A percentile compares a stretch with the other conserved stretches of the same genome.
Evolutionary conservation across 2,797 vertebrate species (phyloP).

Genomic region (Microctenopoma stevenorrisi): DNA sequence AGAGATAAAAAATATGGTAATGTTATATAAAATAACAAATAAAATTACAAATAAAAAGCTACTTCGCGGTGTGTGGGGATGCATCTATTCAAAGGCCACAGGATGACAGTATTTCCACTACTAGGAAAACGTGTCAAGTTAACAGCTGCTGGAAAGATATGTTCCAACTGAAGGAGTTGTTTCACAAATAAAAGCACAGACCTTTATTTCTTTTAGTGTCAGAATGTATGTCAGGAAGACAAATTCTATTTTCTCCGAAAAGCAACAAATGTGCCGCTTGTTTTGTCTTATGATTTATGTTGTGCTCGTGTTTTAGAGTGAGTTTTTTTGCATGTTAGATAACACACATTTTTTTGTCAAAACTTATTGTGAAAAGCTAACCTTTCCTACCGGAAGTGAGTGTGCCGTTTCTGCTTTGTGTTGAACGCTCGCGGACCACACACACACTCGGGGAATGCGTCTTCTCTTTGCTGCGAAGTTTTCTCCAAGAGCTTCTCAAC

Average conservation of each 20-base stretch:
- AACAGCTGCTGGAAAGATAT: background rate
- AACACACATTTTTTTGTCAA: no score
- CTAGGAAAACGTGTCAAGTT: slow-evolving; percentile 27
- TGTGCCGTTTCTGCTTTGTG: background rate
- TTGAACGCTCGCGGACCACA: background rate
- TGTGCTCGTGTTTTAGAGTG: no score
- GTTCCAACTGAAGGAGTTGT: background rate
- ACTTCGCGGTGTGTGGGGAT: background rate
- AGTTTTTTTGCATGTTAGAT: no score
- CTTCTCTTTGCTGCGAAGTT: slow-evolving; percentile 61
- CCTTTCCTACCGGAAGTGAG: slow-evolving; percentile 12
- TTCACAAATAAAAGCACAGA: slow-evolving; percentile 43
- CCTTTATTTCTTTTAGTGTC: no score
- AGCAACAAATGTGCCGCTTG: no score
- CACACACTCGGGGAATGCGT: slow-evolving; percentile 55
- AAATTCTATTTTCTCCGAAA: no score
- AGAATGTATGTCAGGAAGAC: no score
- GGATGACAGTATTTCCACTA: slow-evolving; percentile 20
- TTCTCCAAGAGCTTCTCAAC: slow-evolving; percentile 41
- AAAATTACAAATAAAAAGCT: slow-evolving; percentile 5
- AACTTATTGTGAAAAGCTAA: slow-evolving; percentile 45
- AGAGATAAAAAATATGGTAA: background rate
- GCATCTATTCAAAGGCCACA: slow-evolving; percentile 6
- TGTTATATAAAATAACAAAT: background rate
- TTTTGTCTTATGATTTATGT: no score